Percentiles rank a stretch among this genome's conserved stretches.
These are phyloP conservation scores for Diceros bicornis DNA, from an alignment of 2,797 vertebrate genomes.

Conservation along the genomic window DNA sequence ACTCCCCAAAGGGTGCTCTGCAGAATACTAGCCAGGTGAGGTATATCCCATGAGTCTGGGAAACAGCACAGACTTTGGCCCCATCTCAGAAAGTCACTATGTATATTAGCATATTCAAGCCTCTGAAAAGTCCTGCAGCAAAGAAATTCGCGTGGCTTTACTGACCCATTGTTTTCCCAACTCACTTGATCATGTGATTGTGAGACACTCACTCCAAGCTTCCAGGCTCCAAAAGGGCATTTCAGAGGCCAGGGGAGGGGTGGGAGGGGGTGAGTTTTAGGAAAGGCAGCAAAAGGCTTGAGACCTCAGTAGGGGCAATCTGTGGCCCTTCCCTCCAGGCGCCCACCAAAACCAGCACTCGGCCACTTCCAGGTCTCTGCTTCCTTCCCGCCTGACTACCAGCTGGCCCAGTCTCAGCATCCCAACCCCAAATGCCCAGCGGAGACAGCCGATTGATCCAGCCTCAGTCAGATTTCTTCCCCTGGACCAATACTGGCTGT, in stretches of 20 bases:
- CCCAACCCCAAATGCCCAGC: background rate
- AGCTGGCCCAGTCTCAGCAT: background rate
- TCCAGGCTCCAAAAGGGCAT: background rate
- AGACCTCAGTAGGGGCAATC: background rate
- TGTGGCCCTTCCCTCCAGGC: background rate
- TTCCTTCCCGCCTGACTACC: background rate
- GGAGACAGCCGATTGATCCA: background rate
- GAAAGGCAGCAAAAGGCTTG: background rate
- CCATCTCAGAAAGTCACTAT: background rate
- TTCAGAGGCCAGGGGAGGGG: background rate
- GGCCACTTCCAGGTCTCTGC: background rate
- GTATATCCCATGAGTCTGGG: background rate
- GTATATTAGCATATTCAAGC: background rate
- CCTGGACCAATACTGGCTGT: background rate
- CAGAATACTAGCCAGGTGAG: background rate
- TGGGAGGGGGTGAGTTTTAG: too few species aligned
- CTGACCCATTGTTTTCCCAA: background rate
- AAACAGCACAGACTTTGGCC: background rate
- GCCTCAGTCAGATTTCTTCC: background rate
- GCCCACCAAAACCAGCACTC: background rate
- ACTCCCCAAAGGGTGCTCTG: background rate
- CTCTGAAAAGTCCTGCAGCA: slow-evolving; percentile 12
- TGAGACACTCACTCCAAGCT: background rate
- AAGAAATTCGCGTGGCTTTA: background rate
- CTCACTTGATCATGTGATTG: background rate